A percentile compares a stretch with the other conserved stretches of the same genome.
phyloP scores from a whole-genome alignment of 2,888 invertebrate genomes.

The Eupithecia abbreviata region DNA sequence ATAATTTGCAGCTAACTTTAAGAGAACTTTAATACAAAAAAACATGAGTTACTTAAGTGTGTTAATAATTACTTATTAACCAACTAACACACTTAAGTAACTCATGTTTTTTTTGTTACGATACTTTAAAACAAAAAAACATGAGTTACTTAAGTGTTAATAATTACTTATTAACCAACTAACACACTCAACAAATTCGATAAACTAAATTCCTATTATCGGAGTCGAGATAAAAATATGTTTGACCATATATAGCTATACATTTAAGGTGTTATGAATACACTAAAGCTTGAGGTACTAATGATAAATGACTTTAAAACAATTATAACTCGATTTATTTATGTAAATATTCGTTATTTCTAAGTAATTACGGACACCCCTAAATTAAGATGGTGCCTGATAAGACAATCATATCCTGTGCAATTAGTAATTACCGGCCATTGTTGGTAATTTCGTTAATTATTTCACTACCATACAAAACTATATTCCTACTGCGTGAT shows the following conservation, averaged over 20 bases:
- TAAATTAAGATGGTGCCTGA: slow-evolving; percentile 48
- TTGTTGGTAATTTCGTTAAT: slow-evolving; percentile 42
- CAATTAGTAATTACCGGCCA: slow-evolving; percentile 27
- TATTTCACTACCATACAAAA: slow-evolving; percentile 36
- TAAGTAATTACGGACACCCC: slow-evolving; percentile 35
- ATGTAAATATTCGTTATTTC: slow-evolving; percentile 33
- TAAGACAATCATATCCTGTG: slow-evolving; percentile 49
- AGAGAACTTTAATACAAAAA: too few relatives aligned
- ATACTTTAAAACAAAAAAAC: too few relatives aligned
- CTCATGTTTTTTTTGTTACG: too few relatives aligned
- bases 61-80: too few relatives aligned
- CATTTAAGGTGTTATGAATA: not conserved
- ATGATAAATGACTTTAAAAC: slow-evolving; percentile 1
- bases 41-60: not conserved
- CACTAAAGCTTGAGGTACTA: not conserved
- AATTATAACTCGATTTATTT: slow-evolving; percentile 19
- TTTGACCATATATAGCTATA: too few relatives aligned
- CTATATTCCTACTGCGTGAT: not conserved
- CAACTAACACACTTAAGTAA: too few relatives aligned
- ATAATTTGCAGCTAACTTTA: too few relatives aligned
- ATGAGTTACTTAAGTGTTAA: too few relatives aligned
- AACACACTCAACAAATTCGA: too few relatives aligned
- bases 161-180: too few relatives aligned
- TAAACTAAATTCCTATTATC: too few relatives aligned
- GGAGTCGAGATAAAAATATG: too few relatives aligned